Conservation (phyloP, 2,797 vertebrate genomes). For the Calcarius lapponicus region DNA sequence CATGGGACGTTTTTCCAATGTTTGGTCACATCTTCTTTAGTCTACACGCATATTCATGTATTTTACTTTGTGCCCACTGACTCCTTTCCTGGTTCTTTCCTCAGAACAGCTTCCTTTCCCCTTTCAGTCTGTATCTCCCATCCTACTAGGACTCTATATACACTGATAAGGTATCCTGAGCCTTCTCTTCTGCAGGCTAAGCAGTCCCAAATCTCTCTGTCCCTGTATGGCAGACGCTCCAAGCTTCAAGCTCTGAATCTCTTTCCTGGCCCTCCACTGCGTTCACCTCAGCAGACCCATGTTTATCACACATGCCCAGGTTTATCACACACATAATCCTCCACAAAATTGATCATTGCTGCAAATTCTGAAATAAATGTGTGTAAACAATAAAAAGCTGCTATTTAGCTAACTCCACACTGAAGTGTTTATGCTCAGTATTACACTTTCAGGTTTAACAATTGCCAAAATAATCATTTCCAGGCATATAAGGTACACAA, state of each 20-base stretch:
- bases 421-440: background rate
- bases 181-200: background rate
- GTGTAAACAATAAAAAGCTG: background rate
- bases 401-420: background rate
- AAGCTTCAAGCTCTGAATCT: background rate
- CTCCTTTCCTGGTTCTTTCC: background rate
- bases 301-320: background rate
- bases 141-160: background rate
- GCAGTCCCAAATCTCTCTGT: background rate
- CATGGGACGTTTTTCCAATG: background rate
- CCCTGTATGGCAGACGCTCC: background rate
- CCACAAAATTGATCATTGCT: background rate
- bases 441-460: background rate
- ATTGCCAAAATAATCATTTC: background rate
- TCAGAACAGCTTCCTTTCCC: background rate
- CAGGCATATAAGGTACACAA: background rate
- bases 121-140: background rate
- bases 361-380: background rate
- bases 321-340: background rate
- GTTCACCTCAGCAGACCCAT: background rate
- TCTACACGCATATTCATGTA: background rate
- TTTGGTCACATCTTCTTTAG: background rate
- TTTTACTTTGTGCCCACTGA: background rate
- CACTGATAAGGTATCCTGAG: fast-evolving
- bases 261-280: background rate